Base-by-base conservation (phyloP, 2,888 invertebrate species). In the Germaria angustata region DNA sequence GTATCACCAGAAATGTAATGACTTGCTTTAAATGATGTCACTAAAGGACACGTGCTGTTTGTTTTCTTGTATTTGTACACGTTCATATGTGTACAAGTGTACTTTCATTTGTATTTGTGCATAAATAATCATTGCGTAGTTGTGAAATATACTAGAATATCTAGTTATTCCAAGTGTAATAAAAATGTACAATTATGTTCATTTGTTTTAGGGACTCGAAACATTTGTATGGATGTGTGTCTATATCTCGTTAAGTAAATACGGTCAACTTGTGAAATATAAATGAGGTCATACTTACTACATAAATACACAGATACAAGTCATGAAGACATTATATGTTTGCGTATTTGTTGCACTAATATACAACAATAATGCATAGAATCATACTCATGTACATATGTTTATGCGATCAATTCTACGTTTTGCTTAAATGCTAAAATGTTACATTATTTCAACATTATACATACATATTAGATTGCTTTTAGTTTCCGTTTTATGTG, bases 231-330 rank as follows among this genome's bases (percentile, higher is more conserved):
- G 36, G 39, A 15, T 39, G 72, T 80, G 24, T 49, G 2, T 17
- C 15, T 36, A 51, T 36, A 39, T 41, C 51, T 61, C 51, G 28
- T 68, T 59, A 77, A 69, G 72, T 81, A 75, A 75, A 79, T 79
- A 80, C 81, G 77, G 80, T 78, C 73, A 63, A 71, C 71, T 77
- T 66, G 73, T 72, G 49, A 76, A 85, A 69, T 78, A 81, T 84
- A 71, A 84, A 76, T 72, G 73, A 81, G 84, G 84, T 84, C 85
- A 86, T 84, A 82, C 84, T 84, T 80, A 76, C 46, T 22, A 13
- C 20, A 34, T 20, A 51, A 39, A 81, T 63, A 78, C 20, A 63
- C 69, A 78, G 55, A 72, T 59, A 63, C 32, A 34, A 28, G 34
- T 15, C n/a, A 55, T 55, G 17, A 49, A 15, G 22, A 49, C 9